Percentiles rank a stretch among this genome's conserved stretches.
phyloP scores from a whole-genome alignment of 2,113 vertebrate species.

The Charadrius vociferus region DNA sequence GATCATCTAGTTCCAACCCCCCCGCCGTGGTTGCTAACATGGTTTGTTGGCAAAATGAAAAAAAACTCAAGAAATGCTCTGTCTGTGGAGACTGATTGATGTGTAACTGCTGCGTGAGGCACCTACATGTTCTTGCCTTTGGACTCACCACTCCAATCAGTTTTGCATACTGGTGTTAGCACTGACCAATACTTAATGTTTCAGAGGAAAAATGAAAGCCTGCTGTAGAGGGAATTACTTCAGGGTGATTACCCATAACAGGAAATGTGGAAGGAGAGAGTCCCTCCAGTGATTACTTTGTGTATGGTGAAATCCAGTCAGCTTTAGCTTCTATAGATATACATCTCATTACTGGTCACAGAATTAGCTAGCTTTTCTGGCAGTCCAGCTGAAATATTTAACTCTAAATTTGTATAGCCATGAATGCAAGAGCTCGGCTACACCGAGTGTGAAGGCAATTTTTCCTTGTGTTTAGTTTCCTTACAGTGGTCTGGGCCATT shows the following conservation, averaged over 20 bases:
- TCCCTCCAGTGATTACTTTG: background rate
- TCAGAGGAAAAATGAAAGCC: background rate
- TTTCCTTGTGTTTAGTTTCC: background rate
- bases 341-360: background rate
- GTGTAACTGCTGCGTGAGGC: rapidly evolving
- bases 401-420: background rate
- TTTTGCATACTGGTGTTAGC: background rate
- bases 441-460: background rate
- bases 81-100: background rate
- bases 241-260: background rate
- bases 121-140: background rate
- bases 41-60: background rate
- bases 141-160: rapidly evolving
- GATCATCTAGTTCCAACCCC: too few species aligned
- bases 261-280: background rate
- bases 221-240: background rate
- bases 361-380: background rate
- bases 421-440: background rate
- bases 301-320: background rate
- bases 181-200: background rate
- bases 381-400: background rate
- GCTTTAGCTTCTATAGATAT: background rate
- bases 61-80: background rate
- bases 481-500: background rate
- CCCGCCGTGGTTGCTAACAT: too few species aligned